These are phyloP conservation scores for Reticulitermes lucifugus DNA, from an alignment of 2,888 invertebrate genomes.

Conservation along the genomic window DNA sequence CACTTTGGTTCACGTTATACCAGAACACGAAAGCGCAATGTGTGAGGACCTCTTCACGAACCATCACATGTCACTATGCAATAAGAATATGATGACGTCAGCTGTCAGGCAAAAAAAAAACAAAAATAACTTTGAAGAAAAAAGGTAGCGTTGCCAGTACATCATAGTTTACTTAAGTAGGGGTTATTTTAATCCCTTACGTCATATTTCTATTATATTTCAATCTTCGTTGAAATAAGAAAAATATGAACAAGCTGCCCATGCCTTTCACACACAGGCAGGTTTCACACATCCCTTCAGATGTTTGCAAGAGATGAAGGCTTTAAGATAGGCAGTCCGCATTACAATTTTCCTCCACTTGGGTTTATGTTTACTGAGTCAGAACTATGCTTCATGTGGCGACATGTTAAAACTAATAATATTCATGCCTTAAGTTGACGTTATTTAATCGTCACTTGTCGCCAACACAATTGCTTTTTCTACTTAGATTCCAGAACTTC, in stretches of 20 bases:
- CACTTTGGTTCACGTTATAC: conserved; percentile 7
- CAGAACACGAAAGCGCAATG: not conserved
- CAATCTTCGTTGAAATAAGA: not conserved
- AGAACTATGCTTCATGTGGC: no score
- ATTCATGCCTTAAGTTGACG: no score
- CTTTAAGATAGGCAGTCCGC: no score
- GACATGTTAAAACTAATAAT: no score
- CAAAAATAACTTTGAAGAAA: not conserved
- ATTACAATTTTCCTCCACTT: no score
- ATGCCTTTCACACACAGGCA: not conserved
- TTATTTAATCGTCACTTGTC: no score
- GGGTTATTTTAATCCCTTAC: conserved; percentile 7
- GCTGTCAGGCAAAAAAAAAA: not conserved
- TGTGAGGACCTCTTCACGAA: conserved; percentile 13
- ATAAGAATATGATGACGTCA: conserved; percentile 3
- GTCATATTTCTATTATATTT: conserved; percentile 16
- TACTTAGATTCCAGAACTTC: no score
- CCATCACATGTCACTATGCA: conserved; percentile 14
- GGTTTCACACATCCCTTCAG: not conserved
- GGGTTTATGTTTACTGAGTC: no score
- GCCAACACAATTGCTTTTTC: no score
- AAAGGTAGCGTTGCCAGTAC: not conserved
- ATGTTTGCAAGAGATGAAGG: no score
- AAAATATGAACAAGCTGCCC: not conserved
- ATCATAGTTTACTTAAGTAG: conserved; percentile 22